Base-by-base conservation (phyloP, 1,140 invertebrate genomes). In the Polypedilum pembai region DNA sequence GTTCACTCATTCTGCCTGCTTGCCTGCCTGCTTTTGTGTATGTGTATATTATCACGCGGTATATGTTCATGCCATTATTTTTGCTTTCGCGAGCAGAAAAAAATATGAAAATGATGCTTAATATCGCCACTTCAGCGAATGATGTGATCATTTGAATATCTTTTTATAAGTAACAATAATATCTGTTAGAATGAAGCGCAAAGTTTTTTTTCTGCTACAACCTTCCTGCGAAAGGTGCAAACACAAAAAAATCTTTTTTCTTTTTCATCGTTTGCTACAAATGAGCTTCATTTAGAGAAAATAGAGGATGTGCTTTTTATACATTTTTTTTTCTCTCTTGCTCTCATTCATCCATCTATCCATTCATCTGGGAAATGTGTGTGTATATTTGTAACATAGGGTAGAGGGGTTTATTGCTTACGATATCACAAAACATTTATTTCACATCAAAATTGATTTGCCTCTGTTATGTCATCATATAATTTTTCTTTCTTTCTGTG, bases 51-150 rank as follows among this genome's bases (percentile, higher is more conserved):
- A 33, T 33, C 24, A 5, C 5, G 5, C 24, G 24, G 24, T 33
- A 33, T 33, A 33, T 33, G 24, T 56, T 56, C 12, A 56, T 56
- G 3, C 45, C 45, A 56, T 56, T n/a, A 4, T 56, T 56, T 56
- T n/a, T 56, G 45, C 45, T n/a, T 8, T 56, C 12, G 8, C 45
- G 41, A 56, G 12, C 45, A 56, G n/a, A 56, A 45, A 45, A 45
- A 45, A 56, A 45, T 45, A 45, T 45, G 41, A 45, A 45, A 45
- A 56, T 56, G 12, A 56, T 15, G 45, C 45, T 56, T 45, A 45
- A 56, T 56, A 56, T 56, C 45, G 45, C 45, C 45, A 56, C 45
- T 56, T 56, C 45, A 56, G 45, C 45, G n/a, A 56, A 56, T 56
- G 45, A 56, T 56, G n/a, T 56, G n/a, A 56, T 56, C 45, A 56